Evolutionary conservation across 2,797 vertebrate genomes (phyloP), one percentile per base, ranked within the genome.

Genomic region (Channa striata): DNA sequence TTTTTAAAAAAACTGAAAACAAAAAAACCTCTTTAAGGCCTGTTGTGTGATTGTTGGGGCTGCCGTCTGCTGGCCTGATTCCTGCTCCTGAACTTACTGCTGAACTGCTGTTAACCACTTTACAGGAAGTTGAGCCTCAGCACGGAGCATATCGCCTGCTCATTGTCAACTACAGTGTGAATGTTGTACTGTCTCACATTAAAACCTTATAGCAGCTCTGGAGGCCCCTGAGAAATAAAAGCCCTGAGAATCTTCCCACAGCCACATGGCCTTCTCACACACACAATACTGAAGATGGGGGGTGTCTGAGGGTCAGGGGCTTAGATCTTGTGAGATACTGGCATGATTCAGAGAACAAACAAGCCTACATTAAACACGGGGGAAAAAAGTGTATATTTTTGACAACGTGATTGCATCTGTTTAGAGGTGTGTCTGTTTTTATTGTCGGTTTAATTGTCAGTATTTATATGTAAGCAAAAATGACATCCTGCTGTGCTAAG

Each of bases 101-200:
- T 81, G 53, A 61, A 73, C 68, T 73, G 73, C 68, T 72, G 73
- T 71, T 74, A 74, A 88, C 83, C 82, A 73, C 79, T 80, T 72
- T 56, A 85, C 85, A 87, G 87, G 83, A 90, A 88, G 76, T 71
- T 62, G 36, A 70, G 65, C 60, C 59, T 73, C 75, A 72, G 63
- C 40, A 30, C 21, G 25, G 62, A 82, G 61, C 44, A 58, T 77
- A 68, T 74, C 20, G 4, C 58, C 73, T 84, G 68, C 46, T 76
- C 50, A 37, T 40, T 36, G 54, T 67, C 48, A 6, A 23, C 59
- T 73, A 48, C 68, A 70, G 59, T 69, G 50, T 49, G 49, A 75
- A 53, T 64, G 77, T 73, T 64, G 39, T 69, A 72, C 17, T n/a
- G 13, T 34, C 40, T 60, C 71, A 82, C 66, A 61, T 54, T n/a